These are phyloP conservation scores for Xylophagus ater DNA, from an alignment of 2,888 invertebrate species.

Conservation along the genomic window DNA sequence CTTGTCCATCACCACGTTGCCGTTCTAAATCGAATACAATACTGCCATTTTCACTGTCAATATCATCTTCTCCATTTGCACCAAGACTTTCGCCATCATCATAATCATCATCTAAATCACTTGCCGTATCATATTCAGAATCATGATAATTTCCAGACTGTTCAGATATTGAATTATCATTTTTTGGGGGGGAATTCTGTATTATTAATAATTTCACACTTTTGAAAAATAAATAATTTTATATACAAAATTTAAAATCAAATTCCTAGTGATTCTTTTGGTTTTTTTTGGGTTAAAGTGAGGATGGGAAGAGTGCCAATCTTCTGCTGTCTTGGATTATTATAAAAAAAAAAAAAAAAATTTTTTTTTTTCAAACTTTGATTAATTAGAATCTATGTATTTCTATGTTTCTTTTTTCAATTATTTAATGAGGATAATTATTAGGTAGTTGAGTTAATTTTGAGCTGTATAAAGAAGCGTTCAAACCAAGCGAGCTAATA, in stretches of 20 bases:
- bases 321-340: too few species aligned
- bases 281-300: not conserved
- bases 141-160: constrained; percentile 28
- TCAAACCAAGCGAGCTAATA: too few species aligned
- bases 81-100: constrained; percentile 29
- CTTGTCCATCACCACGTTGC: constrained; percentile 61
- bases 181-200: too few species aligned
- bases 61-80: constrained; percentile 26
- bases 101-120: constrained; percentile 32
- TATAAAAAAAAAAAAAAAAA: too few species aligned
- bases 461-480: too few species aligned
- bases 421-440: too few species aligned
- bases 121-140: constrained; percentile 40
- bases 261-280: not conserved
- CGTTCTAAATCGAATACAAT: constrained; percentile 38
- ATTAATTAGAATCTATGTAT: too few species aligned
- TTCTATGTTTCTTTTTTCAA: too few species aligned
- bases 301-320: constrained; percentile 2
- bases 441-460: too few species aligned
- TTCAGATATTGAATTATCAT: too few species aligned
- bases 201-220: constrained; percentile 15
- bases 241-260: too few species aligned
- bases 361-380: too few species aligned
- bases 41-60: constrained; percentile 22
- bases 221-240: constrained; percentile 6